These are phyloP conservation scores for Zelostemma sp. DNA, from an alignment of 1,140 invertebrate species.

Conservation along the genomic window DNA sequence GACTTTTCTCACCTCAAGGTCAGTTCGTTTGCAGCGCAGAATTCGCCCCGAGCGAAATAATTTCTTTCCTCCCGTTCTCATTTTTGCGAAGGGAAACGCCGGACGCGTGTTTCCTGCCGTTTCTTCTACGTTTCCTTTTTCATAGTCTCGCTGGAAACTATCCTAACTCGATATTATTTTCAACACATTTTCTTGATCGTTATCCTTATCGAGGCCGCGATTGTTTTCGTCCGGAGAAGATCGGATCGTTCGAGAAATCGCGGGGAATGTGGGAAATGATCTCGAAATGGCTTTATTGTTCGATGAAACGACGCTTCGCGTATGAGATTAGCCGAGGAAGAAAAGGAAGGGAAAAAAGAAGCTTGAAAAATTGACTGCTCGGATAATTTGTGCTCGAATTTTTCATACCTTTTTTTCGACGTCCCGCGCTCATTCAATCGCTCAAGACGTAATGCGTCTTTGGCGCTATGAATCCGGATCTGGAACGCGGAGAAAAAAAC, in stretches of 20 bases:
- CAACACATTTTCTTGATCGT: slow-evolving; percentile 40
- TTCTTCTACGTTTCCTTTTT: slow-evolving; percentile 42
- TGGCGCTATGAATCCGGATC: slow-evolving; percentile 11
- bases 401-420: background rate
- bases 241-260: slow-evolving; percentile 1
- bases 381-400: background rate
- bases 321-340: too few relatives aligned
- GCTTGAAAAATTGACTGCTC: background rate
- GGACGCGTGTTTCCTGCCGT: slow-evolving; percentile 39
- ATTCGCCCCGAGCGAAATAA: background rate
- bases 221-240: slow-evolving; percentile 15
- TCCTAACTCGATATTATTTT: slow-evolving; percentile 38
- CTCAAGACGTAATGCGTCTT: background rate
- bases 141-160: slow-evolving; percentile 44
- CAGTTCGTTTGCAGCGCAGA: background rate
- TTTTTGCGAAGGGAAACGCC: slow-evolving; percentile 12
- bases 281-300: background rate
- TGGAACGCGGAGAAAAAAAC: slow-evolving; percentile 46
- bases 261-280: background rate
- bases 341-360: too few relatives aligned
- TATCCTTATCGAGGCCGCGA: slow-evolving; percentile 37
- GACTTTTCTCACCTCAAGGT: background rate
- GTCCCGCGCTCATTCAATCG: background rate
- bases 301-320: background rate
- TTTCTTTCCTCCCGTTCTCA: slow-evolving; percentile 7